phyloP scores from a whole-genome alignment of 2,888 invertebrate genomes.

The Hylaea fasciaria region DNA sequence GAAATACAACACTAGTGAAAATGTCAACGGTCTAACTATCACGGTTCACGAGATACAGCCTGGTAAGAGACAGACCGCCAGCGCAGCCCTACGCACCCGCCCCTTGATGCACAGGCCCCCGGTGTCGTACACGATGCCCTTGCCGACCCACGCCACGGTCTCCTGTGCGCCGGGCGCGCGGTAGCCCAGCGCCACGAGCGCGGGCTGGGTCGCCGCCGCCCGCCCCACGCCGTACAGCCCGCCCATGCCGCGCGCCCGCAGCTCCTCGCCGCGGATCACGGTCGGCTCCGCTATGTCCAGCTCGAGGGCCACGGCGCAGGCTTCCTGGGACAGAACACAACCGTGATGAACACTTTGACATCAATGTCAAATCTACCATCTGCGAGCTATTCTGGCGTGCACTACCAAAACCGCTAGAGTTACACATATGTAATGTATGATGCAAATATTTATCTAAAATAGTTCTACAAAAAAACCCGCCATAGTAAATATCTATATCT shows the following conservation, averaged over 20 bases:
- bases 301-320: conserved; percentile 86
- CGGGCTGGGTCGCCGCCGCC: conserved; percentile 81
- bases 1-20: too few relatives aligned
- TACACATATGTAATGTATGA: too few relatives aligned
- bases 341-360: too few relatives aligned
- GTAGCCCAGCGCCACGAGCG: conserved; percentile 88
- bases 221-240: conserved; percentile 94
- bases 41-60: too few relatives aligned
- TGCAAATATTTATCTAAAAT: too few relatives aligned
- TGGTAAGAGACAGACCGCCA: too few relatives aligned
- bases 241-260: conserved; percentile 91
- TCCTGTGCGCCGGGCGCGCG: conserved; percentile 83
- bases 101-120: conserved; percentile 96
- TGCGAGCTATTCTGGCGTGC: too few relatives aligned
- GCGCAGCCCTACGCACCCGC: conserved; percentile 88
- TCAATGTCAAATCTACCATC: too few relatives aligned
- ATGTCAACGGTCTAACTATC: too few relatives aligned
- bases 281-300: conserved; percentile 87
- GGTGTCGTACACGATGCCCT: conserved; percentile 97
- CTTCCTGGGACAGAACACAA: conserved; percentile 84
- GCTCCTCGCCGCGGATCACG: conserved; percentile 92
- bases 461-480: too few relatives aligned
- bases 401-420: too few relatives aligned
- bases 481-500: too few relatives aligned
- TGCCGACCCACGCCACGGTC: conserved; percentile 95